Evolutionary conservation across 2,888 invertebrate species (phyloP), one percentile per base, ranked within the genome.

Genomic region (Crematogaster levior): DNA sequence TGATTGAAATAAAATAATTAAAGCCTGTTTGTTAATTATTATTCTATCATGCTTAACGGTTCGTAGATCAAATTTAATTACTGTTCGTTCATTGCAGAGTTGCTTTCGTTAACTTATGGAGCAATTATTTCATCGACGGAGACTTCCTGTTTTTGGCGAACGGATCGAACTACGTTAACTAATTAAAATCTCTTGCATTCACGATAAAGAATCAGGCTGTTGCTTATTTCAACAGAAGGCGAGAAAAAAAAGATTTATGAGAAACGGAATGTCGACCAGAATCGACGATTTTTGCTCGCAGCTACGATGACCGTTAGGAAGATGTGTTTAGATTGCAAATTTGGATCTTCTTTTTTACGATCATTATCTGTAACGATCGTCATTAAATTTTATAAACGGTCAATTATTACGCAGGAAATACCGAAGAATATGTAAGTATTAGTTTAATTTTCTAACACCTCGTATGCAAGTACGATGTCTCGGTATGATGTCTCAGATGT

Each of bases 281-380:
- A 66, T 66, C 56, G 65, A 79, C 56, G 24, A 79, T 77, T 84
- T 53, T 72, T 21, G 84, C 84, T 83, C 82, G 80, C 79, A 84
- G 86, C 86, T 51, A 77, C 51, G 37, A 34, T 21, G 53, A 86
- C 86, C 88, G 88, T 88, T 86, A 88, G 86, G 83, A 58, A 24
- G 30, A 21, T 15, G n/a, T 60, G 83, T 66, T 63, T 56, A 40
- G 79, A 73, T 80, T 82, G 87, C 85, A 73, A 86, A 87, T 86
- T 86, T 82, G 75, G 60, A 77, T 53, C 66, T 70, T 10, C 43
- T 27, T 43, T 74, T 70, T 77, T 34, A 58, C 63, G 34, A 27
- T 79, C 85, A 74, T 85, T 79, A 84, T 58, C 34, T 15, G 46
- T 73, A 79, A 85, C 84, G 85, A 79, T 84, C 60, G 60, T 79